These are phyloP conservation scores for Agelaius tricolor DNA, from an alignment of 2,113 vertebrate species.

Conservation along the genomic window DNA sequence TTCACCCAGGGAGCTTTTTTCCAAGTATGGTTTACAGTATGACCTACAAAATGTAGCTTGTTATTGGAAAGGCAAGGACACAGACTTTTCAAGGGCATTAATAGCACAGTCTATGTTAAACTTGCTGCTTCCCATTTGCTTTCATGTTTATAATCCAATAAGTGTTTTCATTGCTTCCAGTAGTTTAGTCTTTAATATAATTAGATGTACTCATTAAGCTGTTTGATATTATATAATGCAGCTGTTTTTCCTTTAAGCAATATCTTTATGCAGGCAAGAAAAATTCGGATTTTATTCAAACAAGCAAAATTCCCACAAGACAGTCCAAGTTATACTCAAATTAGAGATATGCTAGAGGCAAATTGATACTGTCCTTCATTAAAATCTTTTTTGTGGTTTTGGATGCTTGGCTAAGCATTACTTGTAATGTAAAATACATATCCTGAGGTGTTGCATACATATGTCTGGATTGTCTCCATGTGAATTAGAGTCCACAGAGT, in stretches of 20 bases:
- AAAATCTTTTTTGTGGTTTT: not conserved
- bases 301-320: constrained; percentile 26
- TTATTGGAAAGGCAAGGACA: not conserved
- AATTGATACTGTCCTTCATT: constrained; percentile 1
- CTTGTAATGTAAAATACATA: not conserved
- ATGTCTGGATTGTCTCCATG: not conserved
- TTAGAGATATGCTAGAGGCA: not conserved
- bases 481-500: not conserved
- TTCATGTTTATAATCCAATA: constrained; percentile 10
- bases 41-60: not conserved
- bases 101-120: not conserved
- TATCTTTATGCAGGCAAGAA: not conserved
- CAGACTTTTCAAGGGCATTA: not conserved
- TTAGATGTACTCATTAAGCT: constrained; percentile 35
- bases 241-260: constrained; percentile 6
- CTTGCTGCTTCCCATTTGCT: not conserved
- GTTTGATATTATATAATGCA: constrained; percentile 24
- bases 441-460: not conserved
- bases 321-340: constrained; percentile 27
- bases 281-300: constrained; percentile 46
- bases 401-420: not conserved
- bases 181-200: constrained; percentile 23
- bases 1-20: not conserved
- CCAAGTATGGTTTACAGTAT: not conserved
- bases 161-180: constrained; percentile 2